Conservation (phyloP, 2,888 invertebrate genomes). For the Plagodis dolabraria region DNA sequence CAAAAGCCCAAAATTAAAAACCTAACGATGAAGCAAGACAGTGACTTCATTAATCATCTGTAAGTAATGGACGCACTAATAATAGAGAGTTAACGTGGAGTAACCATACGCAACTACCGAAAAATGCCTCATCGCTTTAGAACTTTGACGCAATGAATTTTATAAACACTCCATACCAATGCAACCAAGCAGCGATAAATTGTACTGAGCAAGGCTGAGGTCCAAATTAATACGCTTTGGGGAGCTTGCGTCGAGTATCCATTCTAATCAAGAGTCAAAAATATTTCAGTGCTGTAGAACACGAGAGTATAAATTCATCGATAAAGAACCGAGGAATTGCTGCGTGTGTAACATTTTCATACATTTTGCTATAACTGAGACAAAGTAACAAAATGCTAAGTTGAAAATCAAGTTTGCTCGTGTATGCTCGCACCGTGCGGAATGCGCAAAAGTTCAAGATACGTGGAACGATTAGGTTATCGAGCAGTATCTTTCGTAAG, state of each 20-base stretch:
- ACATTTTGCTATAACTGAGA: constrained; percentile 3
- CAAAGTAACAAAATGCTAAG: constrained; percentile 4
- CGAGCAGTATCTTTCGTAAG: constrained; percentile 58
- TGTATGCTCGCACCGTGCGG: constrained; percentile 32
- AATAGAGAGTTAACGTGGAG: constrained; percentile 36
- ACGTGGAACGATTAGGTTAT: constrained; percentile 62
- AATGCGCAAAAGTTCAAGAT: constrained; percentile 67
- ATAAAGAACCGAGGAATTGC: too few species aligned
- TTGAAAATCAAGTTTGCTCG: constrained; percentile 21
- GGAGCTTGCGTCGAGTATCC: too few species aligned
- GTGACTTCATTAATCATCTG: constrained; percentile 36
- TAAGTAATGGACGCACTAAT: constrained; percentile 33
- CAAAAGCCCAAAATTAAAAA: constrained; percentile 34
- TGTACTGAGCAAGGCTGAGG: background rate
- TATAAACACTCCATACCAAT: background rate
- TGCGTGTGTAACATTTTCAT: too few species aligned
- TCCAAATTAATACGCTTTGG: too few species aligned
- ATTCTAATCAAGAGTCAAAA: too few species aligned
- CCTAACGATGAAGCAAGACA: constrained; percentile 27
- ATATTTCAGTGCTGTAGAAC: too few species aligned
- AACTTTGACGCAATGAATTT: constrained; percentile 6
- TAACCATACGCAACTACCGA: constrained; percentile 23
- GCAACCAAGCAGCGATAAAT: background rate
- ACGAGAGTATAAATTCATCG: too few species aligned
- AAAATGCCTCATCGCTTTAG: constrained; percentile 1